Base-by-base conservation (phyloP, 2,113 vertebrate genomes). In the Mirza zaza region DNA sequence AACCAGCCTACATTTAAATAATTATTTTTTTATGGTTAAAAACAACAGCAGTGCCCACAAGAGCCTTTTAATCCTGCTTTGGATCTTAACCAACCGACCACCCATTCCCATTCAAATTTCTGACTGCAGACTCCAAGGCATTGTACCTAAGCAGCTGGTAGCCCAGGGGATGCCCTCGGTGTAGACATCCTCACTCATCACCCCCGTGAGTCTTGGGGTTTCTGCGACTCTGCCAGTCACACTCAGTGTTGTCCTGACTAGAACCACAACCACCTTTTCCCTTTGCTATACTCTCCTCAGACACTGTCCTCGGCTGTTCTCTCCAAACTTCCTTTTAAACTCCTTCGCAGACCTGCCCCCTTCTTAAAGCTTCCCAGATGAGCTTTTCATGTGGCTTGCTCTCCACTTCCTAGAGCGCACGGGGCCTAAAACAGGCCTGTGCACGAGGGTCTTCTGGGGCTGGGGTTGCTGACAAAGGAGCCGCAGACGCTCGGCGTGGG, bases 1-100 rank as follows among this genome's bases (percentile, higher is more conserved):
- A 85, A 85, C 83, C 29, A 73, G 39, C 20, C 48, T 88, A 68
- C 48, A 77, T 85, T 81, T 93, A 87, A 94, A 75, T 71, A 39
- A 65, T 45, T 32, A 15, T 83, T 84, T 96, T 87, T 85, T 67
- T 86, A 55, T 34, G 42, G 80, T 42, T 76, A 82, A 95, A 95
- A 96, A 84, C 85, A 83, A 92, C 27, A 52, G 21, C 4, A 8
- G 59, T 52, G 8, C 23, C 32, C 21, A 63, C 0, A 80, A 80
- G 8, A 85, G 57, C 42, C 17, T 21, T n/a, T 67, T 39, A 94
- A 75, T 71, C 42, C 63, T 82, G 42, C 29, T 57, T 59, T 65
- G 42, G 75, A 12, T 79, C 27, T 48, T 73, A 63, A 82, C 79
- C 63, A 61, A 21, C 10, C 11, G 65, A 32, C 5, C 27, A 42